phyloP scores from a whole-genome alignment of 2,113 vertebrate genomes.

The Zosterops japonicus region DNA sequence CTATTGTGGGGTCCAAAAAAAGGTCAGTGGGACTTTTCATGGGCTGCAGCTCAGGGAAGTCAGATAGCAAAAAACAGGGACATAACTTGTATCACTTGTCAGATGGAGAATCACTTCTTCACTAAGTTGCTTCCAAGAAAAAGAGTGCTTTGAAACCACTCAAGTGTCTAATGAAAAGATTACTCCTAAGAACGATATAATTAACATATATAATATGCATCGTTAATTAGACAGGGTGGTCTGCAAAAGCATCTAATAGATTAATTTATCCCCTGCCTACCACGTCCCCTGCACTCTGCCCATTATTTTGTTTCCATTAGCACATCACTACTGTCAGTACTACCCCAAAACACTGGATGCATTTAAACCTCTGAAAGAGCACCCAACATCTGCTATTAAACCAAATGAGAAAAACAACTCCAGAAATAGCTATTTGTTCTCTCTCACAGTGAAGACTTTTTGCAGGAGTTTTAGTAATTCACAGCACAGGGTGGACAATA shows the following conservation, averaged over 20 bases:
- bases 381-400: conserved; percentile 25
- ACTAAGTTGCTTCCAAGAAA: neutral
- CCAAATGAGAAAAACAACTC: neutral
- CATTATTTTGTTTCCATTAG: neutral
- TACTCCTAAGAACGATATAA: neutral
- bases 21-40: neutral
- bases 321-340: neutral
- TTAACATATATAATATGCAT: neutral
- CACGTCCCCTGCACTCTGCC: neutral
- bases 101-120: neutral
- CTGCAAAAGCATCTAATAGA: neutral
- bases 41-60: neutral
- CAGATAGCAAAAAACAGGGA: neutral
- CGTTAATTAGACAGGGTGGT: conserved; percentile 24
- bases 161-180: conserved; percentile 1
- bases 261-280: neutral
- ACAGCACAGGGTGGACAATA: conserved; percentile 10
- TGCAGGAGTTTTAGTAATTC: neutral
- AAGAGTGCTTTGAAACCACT: neutral
- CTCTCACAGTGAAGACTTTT: neutral
- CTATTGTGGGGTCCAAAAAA: neutral
- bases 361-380: neutral
- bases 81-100: neutral
- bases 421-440: neutral
- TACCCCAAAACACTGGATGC: neutral